Evolutionary conservation across 1,140 invertebrate genomes (phyloP), one percentile per base, ranked within the genome.

Genomic region (Cydia amplana): DNA sequence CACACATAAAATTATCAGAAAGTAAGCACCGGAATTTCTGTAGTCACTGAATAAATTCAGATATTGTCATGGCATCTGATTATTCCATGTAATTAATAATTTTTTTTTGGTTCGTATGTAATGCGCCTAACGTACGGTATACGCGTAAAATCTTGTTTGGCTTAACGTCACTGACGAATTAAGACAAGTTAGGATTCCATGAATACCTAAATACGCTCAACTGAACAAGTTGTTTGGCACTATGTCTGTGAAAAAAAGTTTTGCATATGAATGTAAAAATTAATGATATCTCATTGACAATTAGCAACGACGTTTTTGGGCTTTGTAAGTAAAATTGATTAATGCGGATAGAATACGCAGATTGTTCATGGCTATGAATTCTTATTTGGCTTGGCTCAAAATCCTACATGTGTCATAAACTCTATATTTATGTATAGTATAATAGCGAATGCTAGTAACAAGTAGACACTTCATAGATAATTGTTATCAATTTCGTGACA

Each of bases 231-330:
- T 60, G 1, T 60, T 60, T 23, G 6, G 18, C 18, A 60, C 9
- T 1, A 10, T 23, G 10, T 9, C 18, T 20, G 18, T 23, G 18
- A 60, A 23, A 2, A 23, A 23, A 1, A 60, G 9, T 60, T 60
- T 60, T 60, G 55, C 55, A 55, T 60, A 60, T 60, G 55, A 23
- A 60, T 60, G 20, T 60, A 9, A n/a, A 60, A 55, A 55, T 55
- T 23, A 60, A 20, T 12, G 55, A 60, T 10, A 60, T 60, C 7
- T 60, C 55, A 12, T 60, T 60, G 55, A 18, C 18, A 60, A 23
- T 60, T n/a, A 23, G 55, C 20, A 23, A 4, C 18, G 18, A 23
- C 20, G n/a, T 12, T 60, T 60, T 60, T 60, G 20, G 55, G 6
- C 2, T 23, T 60, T 60, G 55, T 60, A 12, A 23, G 55, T 23